Evolutionary conservation across 2,113 vertebrate species (phyloP).

Genomic region (Neolamprologus ventralis): DNA sequence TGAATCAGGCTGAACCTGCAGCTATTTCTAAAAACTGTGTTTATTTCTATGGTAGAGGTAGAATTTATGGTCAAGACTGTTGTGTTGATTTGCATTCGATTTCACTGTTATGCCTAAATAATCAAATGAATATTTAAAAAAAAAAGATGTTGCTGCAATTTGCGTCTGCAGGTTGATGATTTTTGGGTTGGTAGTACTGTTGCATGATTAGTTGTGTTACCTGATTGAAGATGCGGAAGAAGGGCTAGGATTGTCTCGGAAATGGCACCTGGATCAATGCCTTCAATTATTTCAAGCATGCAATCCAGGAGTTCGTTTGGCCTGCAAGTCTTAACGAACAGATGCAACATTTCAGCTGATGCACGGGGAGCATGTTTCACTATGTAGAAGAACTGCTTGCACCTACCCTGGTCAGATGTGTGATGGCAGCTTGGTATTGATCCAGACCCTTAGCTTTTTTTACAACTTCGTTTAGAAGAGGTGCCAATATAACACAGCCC

Average conservation of each 20-base stretch:
- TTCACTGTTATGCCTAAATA: not conserved
- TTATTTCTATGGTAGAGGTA: not conserved
- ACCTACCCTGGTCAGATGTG: conserved; percentile 55
- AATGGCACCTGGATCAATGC: conserved; percentile 73
- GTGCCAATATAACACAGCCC: conserved; percentile 82
- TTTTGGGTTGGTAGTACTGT: not conserved
- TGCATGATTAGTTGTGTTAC: conserved; percentile 53
- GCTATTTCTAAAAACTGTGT: rapidly evolving
- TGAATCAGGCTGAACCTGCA: not conserved
- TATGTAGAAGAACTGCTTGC: not conserved
- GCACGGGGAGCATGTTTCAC: no score
- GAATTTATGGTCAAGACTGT: not conserved
- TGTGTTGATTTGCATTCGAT: not conserved
- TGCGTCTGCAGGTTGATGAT: not conserved
- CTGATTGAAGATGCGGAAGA: conserved; percentile 83
- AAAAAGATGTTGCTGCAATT: not conserved
- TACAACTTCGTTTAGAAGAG: conserved; percentile 66
- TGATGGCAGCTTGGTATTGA: conserved; percentile 53
- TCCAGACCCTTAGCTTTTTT: conserved; percentile 17
- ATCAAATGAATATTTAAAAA: not conserved
- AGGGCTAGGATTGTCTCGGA: conserved; percentile 75
- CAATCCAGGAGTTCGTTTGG: conserved; percentile 79
- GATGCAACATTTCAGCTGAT: not conserved
- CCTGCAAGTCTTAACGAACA: conserved; percentile 78
- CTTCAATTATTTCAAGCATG: conserved; percentile 81